A percentile compares a stretch with the other conserved stretches of the same genome.
Conservation (phyloP, 1,140 invertebrate genomes). For the Phenacoccus solenopsis region DNA sequence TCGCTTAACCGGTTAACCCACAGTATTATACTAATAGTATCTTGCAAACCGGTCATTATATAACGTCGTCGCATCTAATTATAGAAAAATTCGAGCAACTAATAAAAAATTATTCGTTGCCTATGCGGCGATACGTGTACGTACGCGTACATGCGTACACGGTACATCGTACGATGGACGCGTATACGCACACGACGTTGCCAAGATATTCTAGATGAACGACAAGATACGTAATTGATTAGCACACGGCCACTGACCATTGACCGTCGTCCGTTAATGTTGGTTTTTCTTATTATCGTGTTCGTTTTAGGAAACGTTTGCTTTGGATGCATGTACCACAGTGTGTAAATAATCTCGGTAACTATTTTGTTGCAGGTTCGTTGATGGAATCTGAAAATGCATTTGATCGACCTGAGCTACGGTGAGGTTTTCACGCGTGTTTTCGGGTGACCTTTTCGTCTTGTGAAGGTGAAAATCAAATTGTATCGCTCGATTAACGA, state of each 20-base stretch:
- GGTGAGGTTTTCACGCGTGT: too few relatives aligned
- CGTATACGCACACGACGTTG: too few relatives aligned
- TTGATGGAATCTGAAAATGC: too few relatives aligned
- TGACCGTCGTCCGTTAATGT: background rate
- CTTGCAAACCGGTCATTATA: constrained; percentile 1
- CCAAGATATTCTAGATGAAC: background rate
- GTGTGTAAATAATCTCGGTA: too few relatives aligned
- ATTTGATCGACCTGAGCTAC: too few relatives aligned
- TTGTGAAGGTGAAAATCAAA: too few relatives aligned
- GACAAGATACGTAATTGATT: background rate
- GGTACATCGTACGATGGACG: too few relatives aligned
- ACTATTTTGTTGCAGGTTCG: too few relatives aligned
- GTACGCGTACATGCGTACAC: background rate
- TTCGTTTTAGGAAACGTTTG: background rate
- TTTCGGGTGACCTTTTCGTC: too few relatives aligned
- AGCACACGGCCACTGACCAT: background rate
- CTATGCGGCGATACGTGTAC: too few relatives aligned
- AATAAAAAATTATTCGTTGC: constrained; percentile 4
- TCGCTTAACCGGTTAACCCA: constrained; percentile 1
- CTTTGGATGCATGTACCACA: background rate
- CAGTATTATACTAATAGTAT: constrained; percentile 3
- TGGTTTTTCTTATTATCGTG: background rate
- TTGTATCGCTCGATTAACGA: too few relatives aligned
- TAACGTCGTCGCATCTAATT: constrained; percentile 1
- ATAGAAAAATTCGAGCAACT: constrained; percentile 2